phyloP scores from a whole-genome alignment of 1,140 invertebrate species.

The Rhyzopertha dominica region DNA sequence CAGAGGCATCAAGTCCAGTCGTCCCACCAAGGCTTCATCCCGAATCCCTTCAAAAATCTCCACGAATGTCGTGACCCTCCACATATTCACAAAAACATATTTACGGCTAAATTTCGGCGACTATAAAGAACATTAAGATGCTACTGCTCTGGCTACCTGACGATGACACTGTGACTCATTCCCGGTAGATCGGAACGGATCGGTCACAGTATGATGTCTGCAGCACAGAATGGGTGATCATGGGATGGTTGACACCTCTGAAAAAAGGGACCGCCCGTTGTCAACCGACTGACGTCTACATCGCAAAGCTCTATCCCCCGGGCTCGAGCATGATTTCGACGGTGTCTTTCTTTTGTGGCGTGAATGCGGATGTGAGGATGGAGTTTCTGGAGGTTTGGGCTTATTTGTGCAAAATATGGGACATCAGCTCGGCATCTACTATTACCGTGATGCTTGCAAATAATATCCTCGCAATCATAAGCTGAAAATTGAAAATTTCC shows the following conservation, averaged over 20 bases:
- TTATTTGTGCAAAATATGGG: too few relatives aligned
- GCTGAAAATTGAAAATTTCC: too few relatives aligned
- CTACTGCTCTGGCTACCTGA: slow-evolving; percentile 11
- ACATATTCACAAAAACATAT: too few relatives aligned
- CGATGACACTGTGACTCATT: slow-evolving; percentile 5
- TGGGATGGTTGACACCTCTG: slow-evolving; percentile 15
- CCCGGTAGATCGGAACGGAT: background rate
- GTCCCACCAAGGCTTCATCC: too few relatives aligned
- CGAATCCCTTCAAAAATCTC: too few relatives aligned
- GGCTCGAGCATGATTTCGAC: slow-evolving; percentile 14
- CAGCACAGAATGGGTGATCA: slow-evolving; percentile 17
- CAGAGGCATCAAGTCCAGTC: too few relatives aligned
- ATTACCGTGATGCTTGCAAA: too few relatives aligned
- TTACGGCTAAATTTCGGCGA: slow-evolving; percentile 13
- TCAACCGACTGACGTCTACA: slow-evolving; percentile 14
- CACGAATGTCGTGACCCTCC: too few relatives aligned
- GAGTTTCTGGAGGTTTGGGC: background rate
- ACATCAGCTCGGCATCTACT: too few relatives aligned
- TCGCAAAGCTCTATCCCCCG: slow-evolving; percentile 13
- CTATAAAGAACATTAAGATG: slow-evolving; percentile 13
- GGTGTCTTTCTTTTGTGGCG: slow-evolving; percentile 9
- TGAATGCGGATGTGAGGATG: slow-evolving; percentile 6
- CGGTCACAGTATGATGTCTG: background rate
- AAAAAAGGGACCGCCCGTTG: slow-evolving; percentile 9
- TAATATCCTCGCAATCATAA: too few relatives aligned